Percentiles rank a stretch among this genome's conserved stretches.
phyloP scores from a whole-genome alignment of 2,797 vertebrate genomes.

The Pipistrellus nathusii region DNA sequence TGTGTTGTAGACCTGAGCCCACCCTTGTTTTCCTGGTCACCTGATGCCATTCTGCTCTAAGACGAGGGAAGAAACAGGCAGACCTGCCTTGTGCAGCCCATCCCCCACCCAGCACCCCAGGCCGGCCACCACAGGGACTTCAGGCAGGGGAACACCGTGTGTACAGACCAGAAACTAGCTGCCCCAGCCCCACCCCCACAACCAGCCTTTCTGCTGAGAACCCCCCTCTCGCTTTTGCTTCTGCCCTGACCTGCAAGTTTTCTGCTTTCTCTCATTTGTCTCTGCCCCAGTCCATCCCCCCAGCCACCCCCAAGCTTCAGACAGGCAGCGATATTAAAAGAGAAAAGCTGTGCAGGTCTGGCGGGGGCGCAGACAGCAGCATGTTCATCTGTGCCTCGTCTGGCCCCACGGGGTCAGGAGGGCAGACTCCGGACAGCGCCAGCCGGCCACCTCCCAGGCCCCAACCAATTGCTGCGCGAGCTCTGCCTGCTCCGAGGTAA shows the following conservation, averaged over 20 bases:
- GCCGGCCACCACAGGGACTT: accelerated
- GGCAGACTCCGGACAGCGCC: background rate
- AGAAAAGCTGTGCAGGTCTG: background rate
- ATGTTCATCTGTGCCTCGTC: background rate
- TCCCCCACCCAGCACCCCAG: background rate
- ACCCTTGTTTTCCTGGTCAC: background rate
- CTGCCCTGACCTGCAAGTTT: background rate
- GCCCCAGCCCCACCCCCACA: no score
- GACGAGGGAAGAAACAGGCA: background rate
- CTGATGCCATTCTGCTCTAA: background rate
- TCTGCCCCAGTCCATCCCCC: accelerated
- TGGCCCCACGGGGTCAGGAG: background rate
- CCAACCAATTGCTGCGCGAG: background rate
- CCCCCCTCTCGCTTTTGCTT: accelerated
- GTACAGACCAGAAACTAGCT: background rate
- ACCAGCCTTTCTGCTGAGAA: background rate
- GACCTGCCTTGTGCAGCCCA: no score
- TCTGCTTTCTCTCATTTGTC: background rate
- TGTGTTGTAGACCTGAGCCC: accelerated
- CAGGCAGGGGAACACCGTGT: accelerated
- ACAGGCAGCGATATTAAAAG: background rate
- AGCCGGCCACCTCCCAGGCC: background rate
- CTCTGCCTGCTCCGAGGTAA: conserved; percentile 40
- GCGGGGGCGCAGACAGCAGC: background rate
- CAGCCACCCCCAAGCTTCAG: background rate